These are phyloP conservation scores for Huso huso DNA, from an alignment of 2,797 vertebrate species.

Conservation along the genomic window DNA sequence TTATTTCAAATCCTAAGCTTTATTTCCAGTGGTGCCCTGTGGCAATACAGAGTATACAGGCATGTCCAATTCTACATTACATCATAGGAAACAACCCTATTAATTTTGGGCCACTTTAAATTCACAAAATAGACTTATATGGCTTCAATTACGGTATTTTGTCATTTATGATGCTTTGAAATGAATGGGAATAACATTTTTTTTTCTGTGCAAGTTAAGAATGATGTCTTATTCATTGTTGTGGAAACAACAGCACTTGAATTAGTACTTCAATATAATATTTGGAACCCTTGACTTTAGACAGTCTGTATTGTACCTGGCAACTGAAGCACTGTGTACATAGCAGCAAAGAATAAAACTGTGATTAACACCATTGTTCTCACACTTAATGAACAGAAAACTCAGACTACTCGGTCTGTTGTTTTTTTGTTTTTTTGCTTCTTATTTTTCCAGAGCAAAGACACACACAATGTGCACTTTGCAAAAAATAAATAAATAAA, in stretches of 20 bases:
- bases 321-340: background rate
- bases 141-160: no score
- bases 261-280: background rate
- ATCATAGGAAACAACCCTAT: conserved; percentile 2
- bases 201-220: conserved; percentile 24
- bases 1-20: no score
- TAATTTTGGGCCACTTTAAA: no score
- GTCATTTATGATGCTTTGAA: background rate
- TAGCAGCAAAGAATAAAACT: background rate
- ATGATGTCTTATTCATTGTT: background rate
- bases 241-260: background rate
- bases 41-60: conserved; percentile 18
- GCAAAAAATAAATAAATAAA: conserved; percentile 14
- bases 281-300: background rate
- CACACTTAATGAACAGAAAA: background rate
- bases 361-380: background rate
- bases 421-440: background rate
- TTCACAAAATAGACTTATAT: no score
- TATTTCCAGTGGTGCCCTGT: conserved; percentile 6
- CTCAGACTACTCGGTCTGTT: background rate
- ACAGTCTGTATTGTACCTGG: conserved; percentile 1
- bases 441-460: background rate
- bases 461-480: conserved; percentile 14
- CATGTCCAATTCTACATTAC: conserved; percentile 18
- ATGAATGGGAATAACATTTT: background rate